phyloP scores from a whole-genome alignment of 2,113 vertebrate species.

The Uria lomvia region DNA sequence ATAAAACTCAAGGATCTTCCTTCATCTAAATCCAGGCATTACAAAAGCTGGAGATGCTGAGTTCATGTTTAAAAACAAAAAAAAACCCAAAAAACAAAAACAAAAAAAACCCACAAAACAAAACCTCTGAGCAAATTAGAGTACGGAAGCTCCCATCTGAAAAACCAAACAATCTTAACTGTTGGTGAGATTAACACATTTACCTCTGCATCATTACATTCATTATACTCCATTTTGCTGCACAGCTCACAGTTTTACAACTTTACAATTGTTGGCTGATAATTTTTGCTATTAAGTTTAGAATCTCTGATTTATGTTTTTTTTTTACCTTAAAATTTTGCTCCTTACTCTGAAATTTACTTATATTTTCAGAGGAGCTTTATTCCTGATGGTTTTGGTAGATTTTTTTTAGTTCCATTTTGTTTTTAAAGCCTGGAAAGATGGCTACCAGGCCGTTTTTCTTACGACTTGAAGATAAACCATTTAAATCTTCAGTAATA shows the following conservation, averaged over 20 bases:
- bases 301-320: neutral
- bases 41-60: neutral
- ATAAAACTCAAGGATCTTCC: neutral
- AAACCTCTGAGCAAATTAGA: neutral
- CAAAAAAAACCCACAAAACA: neutral
- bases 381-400: neutral
- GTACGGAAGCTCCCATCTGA: neutral
- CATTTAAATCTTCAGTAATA: neutral
- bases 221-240: neutral
- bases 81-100: too few species aligned
- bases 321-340: neutral
- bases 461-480: neutral
- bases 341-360: neutral
- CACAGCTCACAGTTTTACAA: neutral
- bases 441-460: neutral
- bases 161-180: neutral
- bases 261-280: neutral
- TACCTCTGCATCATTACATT: neutral
- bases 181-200: neutral
- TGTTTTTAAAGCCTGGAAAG: neutral
- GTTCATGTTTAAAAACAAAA: neutral
- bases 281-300: neutral
- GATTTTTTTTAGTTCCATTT: neutral
- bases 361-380: neutral
- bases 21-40: neutral